Percentiles rank a stretch among this genome's conserved stretches.
Conservation (phyloP, 2,797 vertebrate species). For the Hippopotamyrus pictus region DNA sequence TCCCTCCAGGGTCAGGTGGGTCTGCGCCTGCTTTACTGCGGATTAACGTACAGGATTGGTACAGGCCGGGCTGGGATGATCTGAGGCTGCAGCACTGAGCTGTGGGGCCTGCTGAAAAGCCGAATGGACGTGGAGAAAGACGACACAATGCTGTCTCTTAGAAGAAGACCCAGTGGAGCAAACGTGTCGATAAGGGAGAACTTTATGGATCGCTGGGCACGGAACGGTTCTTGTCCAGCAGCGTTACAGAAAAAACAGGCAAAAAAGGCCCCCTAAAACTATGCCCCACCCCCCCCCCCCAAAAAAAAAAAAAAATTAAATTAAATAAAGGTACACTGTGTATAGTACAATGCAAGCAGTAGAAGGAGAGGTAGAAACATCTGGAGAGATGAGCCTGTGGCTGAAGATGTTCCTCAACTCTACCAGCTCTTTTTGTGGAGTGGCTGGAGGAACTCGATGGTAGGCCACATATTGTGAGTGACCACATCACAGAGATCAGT, state of each 20-base stretch:
- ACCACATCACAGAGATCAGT: not conserved
- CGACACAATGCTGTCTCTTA: not conserved
- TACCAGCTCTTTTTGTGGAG: not conserved
- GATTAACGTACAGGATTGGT: not conserved
- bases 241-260: not conserved
- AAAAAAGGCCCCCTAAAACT: not conserved
- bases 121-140: not conserved
- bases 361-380: not conserved
- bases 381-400: not conserved
- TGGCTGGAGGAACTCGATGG: not conserved
- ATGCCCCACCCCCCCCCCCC: not conserved
- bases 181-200: not conserved
- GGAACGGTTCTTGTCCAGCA: not conserved
- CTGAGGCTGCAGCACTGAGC: not conserved
- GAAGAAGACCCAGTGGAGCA: not conserved
- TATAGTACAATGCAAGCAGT: not conserved
- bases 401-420: not conserved
- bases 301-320: not conserved
- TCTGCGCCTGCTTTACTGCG: not conserved
- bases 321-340: not conserved
- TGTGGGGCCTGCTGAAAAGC: not conserved
- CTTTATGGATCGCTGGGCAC: not conserved
- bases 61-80: not conserved
- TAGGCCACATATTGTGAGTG: not conserved
- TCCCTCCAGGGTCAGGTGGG: not conserved